A percentile compares a stretch with the other conserved stretches of the same genome.
phyloP scores from a whole-genome alignment of 2,797 vertebrate genomes.

The Acrossocheilus wenchowensis region DNA sequence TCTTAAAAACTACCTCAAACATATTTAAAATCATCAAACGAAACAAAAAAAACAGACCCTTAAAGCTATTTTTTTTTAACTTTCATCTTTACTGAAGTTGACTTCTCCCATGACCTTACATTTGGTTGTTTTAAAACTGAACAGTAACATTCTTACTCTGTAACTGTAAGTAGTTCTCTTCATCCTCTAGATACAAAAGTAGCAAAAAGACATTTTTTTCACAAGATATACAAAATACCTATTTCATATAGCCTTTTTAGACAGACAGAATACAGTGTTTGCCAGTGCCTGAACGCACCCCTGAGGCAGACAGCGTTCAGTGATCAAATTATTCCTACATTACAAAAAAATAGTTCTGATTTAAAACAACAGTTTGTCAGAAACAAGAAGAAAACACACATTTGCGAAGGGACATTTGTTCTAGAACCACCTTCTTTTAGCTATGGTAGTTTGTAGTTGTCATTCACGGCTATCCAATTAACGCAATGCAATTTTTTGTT shows the following conservation, averaged over 20 bases:
- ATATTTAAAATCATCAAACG: conserved; percentile 25
- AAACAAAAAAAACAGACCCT: conserved; percentile 56
- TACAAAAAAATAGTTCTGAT: conserved; percentile 42
- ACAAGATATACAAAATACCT: conserved; percentile 64
- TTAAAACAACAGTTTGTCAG: conserved; percentile 42
- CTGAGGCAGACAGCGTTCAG: conserved; percentile 51
- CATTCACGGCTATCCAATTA: conserved; percentile 13
- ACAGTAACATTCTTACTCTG: conserved; percentile 71
- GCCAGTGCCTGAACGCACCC: conserved; percentile 33
- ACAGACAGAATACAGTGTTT: conserved; percentile 51
- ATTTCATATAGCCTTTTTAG: conserved; percentile 52
- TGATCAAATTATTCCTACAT: conserved; percentile 40
- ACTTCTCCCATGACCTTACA: conserved; percentile 29
- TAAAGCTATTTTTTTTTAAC: conserved; percentile 71
- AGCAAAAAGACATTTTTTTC: conserved; percentile 71
- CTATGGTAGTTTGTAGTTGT: conserved; percentile 18
- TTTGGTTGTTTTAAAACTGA: conserved; percentile 65
- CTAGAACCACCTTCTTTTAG: conserved; percentile 32
- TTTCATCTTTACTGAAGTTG: conserved; percentile 68
- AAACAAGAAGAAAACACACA: conserved; percentile 17
- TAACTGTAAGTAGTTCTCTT: conserved; percentile 72
- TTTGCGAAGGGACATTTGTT: conserved; percentile 50
- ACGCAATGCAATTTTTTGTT: background rate
- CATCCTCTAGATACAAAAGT: conserved; percentile 77
- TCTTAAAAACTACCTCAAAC: conserved; percentile 14